phyloP scores from a whole-genome alignment of 2,113 vertebrate species.

The Pelodiscus sinensis region DNA sequence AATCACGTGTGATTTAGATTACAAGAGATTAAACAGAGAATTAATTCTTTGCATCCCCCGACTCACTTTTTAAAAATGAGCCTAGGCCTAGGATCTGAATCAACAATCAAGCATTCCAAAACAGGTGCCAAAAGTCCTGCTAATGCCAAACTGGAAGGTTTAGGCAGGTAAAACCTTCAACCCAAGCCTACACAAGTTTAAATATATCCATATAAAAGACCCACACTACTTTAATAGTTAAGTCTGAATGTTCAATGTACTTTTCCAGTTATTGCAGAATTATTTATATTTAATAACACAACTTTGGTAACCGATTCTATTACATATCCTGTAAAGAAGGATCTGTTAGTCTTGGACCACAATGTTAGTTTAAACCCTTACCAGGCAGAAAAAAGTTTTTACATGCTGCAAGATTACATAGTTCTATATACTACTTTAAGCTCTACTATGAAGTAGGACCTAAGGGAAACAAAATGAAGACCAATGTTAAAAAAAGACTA shows the following conservation, averaged over 20 bases:
- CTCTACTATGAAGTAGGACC: background rate
- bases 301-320: background rate
- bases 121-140: background rate
- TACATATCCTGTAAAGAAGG: background rate
- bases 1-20: background rate
- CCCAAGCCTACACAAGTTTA: background rate
- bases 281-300: background rate
- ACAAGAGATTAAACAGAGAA: background rate
- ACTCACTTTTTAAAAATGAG: background rate
- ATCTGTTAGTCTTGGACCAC: rapidly evolving
- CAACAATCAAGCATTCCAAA: background rate
- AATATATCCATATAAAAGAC: background rate
- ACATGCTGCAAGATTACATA: rapidly evolving
- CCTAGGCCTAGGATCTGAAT: background rate
- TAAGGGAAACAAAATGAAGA: background rate
- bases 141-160: background rate
- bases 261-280: background rate
- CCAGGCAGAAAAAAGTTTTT: background rate
- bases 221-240: background rate
- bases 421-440: background rate
- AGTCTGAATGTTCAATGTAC: background rate
- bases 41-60: background rate
- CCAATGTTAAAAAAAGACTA: background rate
- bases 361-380: background rate
- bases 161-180: background rate